Evolutionary conservation across 2,888 invertebrate species (phyloP), one percentile per base, ranked within the genome.

Genomic region (Hyles lineata): DNA sequence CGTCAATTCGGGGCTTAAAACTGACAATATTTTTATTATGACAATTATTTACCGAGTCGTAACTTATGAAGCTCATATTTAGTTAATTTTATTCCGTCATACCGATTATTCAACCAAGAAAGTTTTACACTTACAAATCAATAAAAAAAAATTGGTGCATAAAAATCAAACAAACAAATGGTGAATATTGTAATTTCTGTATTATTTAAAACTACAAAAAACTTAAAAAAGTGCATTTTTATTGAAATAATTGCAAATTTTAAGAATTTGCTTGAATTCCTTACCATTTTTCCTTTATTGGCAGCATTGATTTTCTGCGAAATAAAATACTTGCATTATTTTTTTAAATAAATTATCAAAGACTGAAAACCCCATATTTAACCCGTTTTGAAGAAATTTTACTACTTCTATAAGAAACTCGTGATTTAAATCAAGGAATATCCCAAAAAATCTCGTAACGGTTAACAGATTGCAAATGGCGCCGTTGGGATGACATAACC

Each of bases 381-480:
- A 55, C n/a, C 55, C 55, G 5, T 19, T n/a, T 55, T 55, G 55
- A 7, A n/a, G 2, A 1, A 55, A 9, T 35, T 35, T 35, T 2
- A 43, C 43, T 15, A 35, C 43, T 29, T 29, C 17, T 9, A n/a
- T 32, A 32, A n/a, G 35, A 32, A 62, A 32, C 4, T n/a, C 43
- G 23, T 23, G 23, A 50, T 67, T 67, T 23, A 21, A 63, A 50
- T 67, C 17, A 6, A 23, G 23, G 21, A 50, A 50, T 50, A 43
- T 23, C 67, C 55, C 19, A 55, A 55, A n/a, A n/a, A 55, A 67
- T 67, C 23, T 2, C 50, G 23, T 50, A 67, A 72, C 52, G 72
- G 72, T 67, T 72, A 58, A 67, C 55, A 55, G n/a, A 67, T 67
- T 50, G 23, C 50, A 67, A 67, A 67, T 67, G 50, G 58, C 58